phyloP scores from a whole-genome alignment of 1,140 invertebrate genomes.

The Drosophila insularis region DNA sequence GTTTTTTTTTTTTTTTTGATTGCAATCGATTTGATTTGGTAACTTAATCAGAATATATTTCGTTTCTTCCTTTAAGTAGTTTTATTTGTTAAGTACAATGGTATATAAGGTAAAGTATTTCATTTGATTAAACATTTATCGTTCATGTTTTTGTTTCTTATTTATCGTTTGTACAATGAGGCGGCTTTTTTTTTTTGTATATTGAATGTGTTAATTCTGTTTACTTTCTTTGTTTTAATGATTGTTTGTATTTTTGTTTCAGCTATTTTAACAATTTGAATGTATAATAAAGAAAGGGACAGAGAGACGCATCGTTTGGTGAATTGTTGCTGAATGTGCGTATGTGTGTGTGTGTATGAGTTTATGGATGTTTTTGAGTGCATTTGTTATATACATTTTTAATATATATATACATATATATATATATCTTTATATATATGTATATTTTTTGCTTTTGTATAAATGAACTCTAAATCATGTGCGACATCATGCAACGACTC shows the following conservation, averaged over 20 bases:
- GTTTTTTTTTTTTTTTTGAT: too few species aligned
- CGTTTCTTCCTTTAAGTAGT: constrained; percentile 3
- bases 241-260: neutral
- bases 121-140: neutral
- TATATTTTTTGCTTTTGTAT: constrained; percentile 1
- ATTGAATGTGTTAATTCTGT: constrained; percentile 34
- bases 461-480: constrained; percentile 74
- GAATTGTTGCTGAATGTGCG: constrained; percentile 38
- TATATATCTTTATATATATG: too few species aligned
- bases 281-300: constrained; percentile 19
- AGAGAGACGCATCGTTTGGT: constrained; percentile 48
- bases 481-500: constrained; percentile 82
- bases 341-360: constrained; percentile 41
- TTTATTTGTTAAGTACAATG: constrained; percentile 60
- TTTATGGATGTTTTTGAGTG: constrained; percentile 6
- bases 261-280: constrained; percentile 45
- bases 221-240: constrained; percentile 41
- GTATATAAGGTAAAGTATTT: constrained; percentile 34
- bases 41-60: constrained; percentile 18
- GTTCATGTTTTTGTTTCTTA: neutral
- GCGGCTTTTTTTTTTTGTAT: constrained; percentile 18
- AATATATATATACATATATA: neutral
- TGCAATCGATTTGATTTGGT: constrained; percentile 43
- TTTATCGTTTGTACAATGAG: constrained; percentile 55
- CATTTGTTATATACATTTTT: constrained; percentile 31